Percentiles rank a stretch among this genome's conserved stretches.
These are phyloP conservation scores for Anguilla anguilla DNA, from an alignment of 2,797 vertebrate genomes.

Conservation along the genomic window DNA sequence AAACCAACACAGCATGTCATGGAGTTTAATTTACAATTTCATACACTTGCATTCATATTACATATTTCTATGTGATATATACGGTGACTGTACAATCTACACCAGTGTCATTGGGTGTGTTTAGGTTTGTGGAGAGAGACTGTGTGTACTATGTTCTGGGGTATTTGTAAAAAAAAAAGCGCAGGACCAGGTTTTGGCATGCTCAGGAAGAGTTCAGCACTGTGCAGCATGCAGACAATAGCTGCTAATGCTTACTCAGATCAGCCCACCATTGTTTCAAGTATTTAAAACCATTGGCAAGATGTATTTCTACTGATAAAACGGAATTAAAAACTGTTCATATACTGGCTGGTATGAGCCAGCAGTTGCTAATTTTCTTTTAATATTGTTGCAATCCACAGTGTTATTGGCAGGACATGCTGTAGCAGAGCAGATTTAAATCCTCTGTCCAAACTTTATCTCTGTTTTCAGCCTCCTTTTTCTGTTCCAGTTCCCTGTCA, in stretches of 20 bases:
- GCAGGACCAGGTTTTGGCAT: neutral
- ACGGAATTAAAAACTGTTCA: neutral
- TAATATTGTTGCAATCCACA: neutral
- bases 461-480: constrained; percentile 11
- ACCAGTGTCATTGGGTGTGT: neutral
- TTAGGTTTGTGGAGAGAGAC: neutral
- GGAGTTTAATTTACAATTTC: neutral
- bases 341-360: neutral
- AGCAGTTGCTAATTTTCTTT: neutral
- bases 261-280: neutral
- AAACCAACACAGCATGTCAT: too few relatives aligned
- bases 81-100: neutral
- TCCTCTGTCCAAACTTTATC: neutral
- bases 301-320: neutral
- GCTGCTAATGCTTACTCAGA: neutral
- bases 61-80: neutral
- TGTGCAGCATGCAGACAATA: neutral
- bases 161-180: neutral
- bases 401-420: neutral
- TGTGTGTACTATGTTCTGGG: neutral
- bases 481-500: constrained; percentile 12
- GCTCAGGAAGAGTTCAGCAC: neutral
- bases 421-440: neutral
- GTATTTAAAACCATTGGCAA: neutral
- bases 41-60: neutral